Conservation (phyloP, 2,113 vertebrate species). For the Ploceus nigricollis region DNA sequence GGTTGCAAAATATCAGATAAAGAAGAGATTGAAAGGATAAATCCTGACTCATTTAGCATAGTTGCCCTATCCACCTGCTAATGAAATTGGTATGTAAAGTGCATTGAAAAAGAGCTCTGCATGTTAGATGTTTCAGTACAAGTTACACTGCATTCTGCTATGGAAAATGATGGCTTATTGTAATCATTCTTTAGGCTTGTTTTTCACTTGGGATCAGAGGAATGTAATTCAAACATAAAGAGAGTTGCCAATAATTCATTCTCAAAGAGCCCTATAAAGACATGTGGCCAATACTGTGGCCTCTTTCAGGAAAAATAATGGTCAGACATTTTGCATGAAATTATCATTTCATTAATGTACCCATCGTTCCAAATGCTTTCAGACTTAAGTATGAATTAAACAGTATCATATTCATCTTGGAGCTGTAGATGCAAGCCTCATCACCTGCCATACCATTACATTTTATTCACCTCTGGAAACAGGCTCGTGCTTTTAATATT, state of each 20-base stretch:
- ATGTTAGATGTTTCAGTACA: background rate
- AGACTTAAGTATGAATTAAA: constrained; percentile 54
- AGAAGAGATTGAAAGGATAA: constrained; percentile 14
- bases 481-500: background rate
- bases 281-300: constrained; percentile 12
- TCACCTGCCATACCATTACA: background rate
- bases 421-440: constrained; percentile 27
- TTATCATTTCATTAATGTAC: constrained; percentile 64
- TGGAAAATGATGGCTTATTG: constrained; percentile 40
- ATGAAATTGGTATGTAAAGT: constrained; percentile 43
- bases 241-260: constrained; percentile 27
- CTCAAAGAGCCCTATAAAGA: constrained; percentile 36
- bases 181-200: constrained; percentile 48
- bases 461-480: constrained; percentile 29
- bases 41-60: constrained; percentile 42
- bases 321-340: constrained; percentile 44
- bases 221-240: constrained; percentile 51
- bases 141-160: constrained; percentile 6
- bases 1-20: constrained; percentile 17
- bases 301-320: constrained; percentile 41
- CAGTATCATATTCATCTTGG: constrained; percentile 38
- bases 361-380: constrained; percentile 45
- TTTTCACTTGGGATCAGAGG: constrained; percentile 41
- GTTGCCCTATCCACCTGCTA: constrained; percentile 28
- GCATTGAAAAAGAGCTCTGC: background rate